Conservation (phyloP, 2,113 vertebrate species). For the Odobenus rosmarus region DNA sequence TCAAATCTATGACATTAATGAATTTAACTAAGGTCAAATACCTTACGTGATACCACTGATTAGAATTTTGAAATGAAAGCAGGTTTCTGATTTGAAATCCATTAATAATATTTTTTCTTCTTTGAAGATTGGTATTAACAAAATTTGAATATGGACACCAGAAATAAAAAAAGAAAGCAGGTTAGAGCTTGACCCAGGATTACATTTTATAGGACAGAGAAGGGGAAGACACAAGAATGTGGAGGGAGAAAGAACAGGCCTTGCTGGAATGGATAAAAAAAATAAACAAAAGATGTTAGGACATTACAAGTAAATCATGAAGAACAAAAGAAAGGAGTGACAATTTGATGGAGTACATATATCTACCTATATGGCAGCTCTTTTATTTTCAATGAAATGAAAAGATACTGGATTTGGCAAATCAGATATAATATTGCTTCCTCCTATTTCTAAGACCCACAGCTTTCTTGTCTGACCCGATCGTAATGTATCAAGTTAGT, state of each 20-base stretch:
- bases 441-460: not conserved
- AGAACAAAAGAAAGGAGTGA: not conserved
- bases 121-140: constrained; percentile 14
- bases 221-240: not conserved
- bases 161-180: constrained; percentile 29
- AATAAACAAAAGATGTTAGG: not conserved
- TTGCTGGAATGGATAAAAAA: not conserved
- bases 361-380: not conserved
- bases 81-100: constrained; percentile 31
- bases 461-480: not conserved
- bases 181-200: not conserved
- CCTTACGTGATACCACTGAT: constrained; percentile 16
- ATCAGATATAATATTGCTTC: not conserved
- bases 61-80: constrained; percentile 10
- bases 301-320: not conserved
- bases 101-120: constrained; percentile 35
- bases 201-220: not conserved
- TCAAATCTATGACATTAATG: not conserved
- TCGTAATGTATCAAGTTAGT: not conserved
- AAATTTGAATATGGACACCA: not conserved
- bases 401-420: not conserved
- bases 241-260: not conserved
- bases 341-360: not conserved
- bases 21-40: constrained; percentile 34
- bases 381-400: not conserved